Evolutionary conservation across 2,113 vertebrate species (phyloP).

Genomic region (Myrmecobius fasciatus): DNA sequence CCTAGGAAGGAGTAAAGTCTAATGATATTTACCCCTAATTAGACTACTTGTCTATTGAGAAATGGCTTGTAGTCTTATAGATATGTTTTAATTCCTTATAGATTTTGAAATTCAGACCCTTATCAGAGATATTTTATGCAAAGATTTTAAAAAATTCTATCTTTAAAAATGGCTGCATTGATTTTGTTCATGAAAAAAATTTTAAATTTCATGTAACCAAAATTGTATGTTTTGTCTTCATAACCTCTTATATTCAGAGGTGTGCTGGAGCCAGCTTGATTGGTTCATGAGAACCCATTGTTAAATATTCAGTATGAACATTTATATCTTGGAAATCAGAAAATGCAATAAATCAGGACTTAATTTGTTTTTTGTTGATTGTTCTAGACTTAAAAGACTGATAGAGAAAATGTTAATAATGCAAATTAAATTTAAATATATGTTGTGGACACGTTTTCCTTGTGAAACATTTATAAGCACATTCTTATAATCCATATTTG

Average conservation of each 20-base stretch:
- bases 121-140: neutral
- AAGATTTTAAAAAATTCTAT: neutral
- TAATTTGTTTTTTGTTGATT: neutral
- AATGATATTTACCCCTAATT: neutral
- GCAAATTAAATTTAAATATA: neutral
- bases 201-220: neutral
- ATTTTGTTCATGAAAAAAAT: neutral
- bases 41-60: neutral
- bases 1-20: neutral
- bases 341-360: neutral
- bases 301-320: neutral
- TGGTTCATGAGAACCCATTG: neutral
- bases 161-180: neutral
- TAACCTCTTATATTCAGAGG: neutral
- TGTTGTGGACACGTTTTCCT: neutral
- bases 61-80: neutral
- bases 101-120: neutral
- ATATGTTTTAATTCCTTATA: neutral
- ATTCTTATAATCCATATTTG: neutral
- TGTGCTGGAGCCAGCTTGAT: neutral
- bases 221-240: neutral
- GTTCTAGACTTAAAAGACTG: neutral
- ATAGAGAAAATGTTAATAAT: neutral
- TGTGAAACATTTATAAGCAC: neutral
- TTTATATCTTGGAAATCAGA: neutral